Conservation (phyloP, 1,140 invertebrate genomes). For the Mylabris phalerata region DNA sequence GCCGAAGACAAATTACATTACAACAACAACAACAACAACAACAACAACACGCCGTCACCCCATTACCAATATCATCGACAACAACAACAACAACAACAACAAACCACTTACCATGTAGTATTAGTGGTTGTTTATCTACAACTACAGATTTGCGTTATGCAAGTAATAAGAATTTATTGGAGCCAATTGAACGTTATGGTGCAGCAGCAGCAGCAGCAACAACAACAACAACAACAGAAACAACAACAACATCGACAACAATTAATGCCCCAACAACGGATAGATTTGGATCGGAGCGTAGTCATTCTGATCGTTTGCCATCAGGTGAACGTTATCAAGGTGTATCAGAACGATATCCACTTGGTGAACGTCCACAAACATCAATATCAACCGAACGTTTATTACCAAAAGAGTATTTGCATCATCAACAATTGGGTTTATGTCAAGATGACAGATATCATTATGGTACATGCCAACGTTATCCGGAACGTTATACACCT, state of each 20-base stretch:
- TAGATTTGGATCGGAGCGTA: conserved; percentile 31
- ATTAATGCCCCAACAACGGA: neutral
- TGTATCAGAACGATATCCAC: conserved; percentile 38
- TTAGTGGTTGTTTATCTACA: conserved; percentile 31
- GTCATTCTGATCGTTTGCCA: conserved; percentile 35
- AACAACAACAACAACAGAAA: neutral
- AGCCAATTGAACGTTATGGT: conserved; percentile 1
- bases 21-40: conserved; percentile 22
- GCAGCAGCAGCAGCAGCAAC: neutral
- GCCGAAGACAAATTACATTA: conserved; percentile 34
- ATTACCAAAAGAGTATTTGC: conserved; percentile 20
- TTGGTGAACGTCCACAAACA: conserved; percentile 36
- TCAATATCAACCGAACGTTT: conserved; percentile 32
- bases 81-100: conserved; percentile 14
- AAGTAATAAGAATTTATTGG: conserved; percentile 24
- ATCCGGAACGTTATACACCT: conserved; percentile 29
- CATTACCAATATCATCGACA: conserved; percentile 14
- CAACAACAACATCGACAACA: neutral
- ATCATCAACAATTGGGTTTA: conserved; percentile 1
- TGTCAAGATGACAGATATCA: conserved; percentile 23
- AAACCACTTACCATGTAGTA: conserved; percentile 22
- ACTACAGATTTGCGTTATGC: conserved; percentile 21
- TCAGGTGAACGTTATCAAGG: conserved; percentile 36
- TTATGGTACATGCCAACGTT: conserved; percentile 23
- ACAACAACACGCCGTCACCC: conserved; percentile 20